Conservation (phyloP, 2,113 vertebrate species). For the Hirundichthys speculiger region DNA sequence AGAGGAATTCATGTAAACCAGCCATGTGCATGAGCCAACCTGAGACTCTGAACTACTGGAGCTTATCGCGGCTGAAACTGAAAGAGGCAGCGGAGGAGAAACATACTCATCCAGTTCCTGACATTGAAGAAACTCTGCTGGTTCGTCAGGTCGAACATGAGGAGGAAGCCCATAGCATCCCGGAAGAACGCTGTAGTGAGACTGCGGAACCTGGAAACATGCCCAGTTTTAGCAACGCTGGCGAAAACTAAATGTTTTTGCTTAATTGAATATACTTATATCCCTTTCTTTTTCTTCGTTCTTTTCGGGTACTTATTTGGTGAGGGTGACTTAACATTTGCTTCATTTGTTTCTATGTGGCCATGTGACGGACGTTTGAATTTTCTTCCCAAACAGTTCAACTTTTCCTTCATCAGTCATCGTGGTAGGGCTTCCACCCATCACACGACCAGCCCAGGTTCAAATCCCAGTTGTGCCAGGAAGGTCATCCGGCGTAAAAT, state of each 20-base stretch:
- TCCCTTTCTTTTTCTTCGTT: too few species aligned
- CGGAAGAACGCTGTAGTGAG: conserved; percentile 96
- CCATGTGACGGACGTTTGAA: too few species aligned
- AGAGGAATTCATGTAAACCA: conserved; percentile 9
- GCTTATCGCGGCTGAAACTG: not conserved
- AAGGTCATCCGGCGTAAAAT: too few species aligned
- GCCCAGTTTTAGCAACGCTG: not conserved
- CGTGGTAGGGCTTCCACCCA: too few species aligned
- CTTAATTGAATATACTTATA: too few species aligned
- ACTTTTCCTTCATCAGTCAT: too few species aligned
- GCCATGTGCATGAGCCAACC: not conserved
- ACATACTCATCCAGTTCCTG: conserved; percentile 98
- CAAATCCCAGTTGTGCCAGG: too few species aligned
- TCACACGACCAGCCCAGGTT: too few species aligned
- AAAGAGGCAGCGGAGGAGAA: not conserved
- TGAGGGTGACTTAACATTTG: too few species aligned
- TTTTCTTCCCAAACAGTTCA: too few species aligned
- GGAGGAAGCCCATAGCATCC: conserved; percentile 95
- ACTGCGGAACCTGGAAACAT: conserved; percentile 83
- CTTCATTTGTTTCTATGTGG: too few species aligned
- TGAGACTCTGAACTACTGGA: not conserved
- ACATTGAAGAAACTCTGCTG: conserved; percentile 96
- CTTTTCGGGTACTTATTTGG: too few species aligned
- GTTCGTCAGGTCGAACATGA: conserved; percentile 97
- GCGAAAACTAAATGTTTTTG: not conserved